Conservation (phyloP, 1,140 invertebrate genomes). For the Halesus radiatus region DNA sequence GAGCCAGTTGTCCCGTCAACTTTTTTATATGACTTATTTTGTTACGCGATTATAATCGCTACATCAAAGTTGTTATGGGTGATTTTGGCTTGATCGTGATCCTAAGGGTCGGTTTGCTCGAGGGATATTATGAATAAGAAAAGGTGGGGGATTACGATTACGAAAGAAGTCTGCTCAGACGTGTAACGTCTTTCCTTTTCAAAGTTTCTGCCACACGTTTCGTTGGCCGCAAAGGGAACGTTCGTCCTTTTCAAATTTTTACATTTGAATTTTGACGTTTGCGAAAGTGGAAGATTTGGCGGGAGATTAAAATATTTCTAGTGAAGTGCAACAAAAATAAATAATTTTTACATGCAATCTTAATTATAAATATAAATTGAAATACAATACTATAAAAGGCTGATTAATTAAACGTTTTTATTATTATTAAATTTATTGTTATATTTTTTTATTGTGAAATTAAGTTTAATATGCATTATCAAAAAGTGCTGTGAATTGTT, state of each 20-base stretch:
- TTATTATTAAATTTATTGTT: background rate
- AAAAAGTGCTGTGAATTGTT: background rate
- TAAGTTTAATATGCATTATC: background rate
- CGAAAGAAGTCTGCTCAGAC: conserved; percentile 45
- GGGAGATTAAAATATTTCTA: background rate
- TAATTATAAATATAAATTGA: too few species aligned
- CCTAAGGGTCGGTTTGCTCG: conserved; percentile 7
- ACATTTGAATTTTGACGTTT: conserved; percentile 48
- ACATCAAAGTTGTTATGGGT: background rate
- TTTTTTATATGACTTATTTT: conserved; percentile 15
- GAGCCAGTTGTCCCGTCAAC: conserved; percentile 5
- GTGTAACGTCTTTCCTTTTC: conserved; percentile 56
- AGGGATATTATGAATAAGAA: conserved; percentile 49
- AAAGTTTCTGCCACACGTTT: conserved; percentile 56
- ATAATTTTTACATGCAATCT: too few species aligned
- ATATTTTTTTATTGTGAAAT: background rate
- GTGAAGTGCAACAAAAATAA: too few species aligned
- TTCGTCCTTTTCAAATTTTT: conserved; percentile 34
- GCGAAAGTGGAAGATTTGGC: background rate
- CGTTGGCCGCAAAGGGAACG: conserved; percentile 50
- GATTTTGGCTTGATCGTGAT: conserved; percentile 22
- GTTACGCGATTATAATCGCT: background rate
- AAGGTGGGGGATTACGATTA: conserved; percentile 52
- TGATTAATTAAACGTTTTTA: too few species aligned
- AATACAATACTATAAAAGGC: background rate